Evolutionary conservation across 1,140 invertebrate genomes (phyloP).

Genomic region (Carposina sasakii): DNA sequence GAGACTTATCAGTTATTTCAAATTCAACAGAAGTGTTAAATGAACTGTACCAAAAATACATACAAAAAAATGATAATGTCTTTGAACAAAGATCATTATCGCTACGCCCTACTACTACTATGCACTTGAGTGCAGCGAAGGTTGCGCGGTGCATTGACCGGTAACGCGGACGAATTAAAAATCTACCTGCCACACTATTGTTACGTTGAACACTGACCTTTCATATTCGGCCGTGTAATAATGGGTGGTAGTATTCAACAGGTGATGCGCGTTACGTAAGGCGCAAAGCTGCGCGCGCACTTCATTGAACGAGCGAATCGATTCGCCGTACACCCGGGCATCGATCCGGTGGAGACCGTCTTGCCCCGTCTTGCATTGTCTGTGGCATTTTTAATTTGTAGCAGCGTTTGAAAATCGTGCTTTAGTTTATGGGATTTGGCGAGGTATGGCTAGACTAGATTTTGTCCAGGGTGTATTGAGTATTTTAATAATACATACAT

Average conservation of each 20-base stretch:
- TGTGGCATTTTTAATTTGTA: no score
- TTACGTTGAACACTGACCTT: slow-evolving; percentile 24
- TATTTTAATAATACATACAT: no score
- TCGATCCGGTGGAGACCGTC: slow-evolving; percentile 43
- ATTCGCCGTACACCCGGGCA: slow-evolving; percentile 51
- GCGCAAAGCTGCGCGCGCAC: slow-evolving; percentile 57
- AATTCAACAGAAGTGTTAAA: no score
- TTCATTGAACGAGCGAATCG: slow-evolving; percentile 62
- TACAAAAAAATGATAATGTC: no score
- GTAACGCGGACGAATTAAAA: slow-evolving; percentile 41
- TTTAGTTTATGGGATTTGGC: no score
- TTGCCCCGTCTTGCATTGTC: slow-evolving; percentile 37
- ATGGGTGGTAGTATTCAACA: slow-evolving; percentile 63
- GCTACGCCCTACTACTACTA: slow-evolving; percentile 40
- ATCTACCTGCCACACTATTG: background rate
- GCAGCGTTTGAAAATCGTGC: no score
- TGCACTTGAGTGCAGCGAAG: slow-evolving; percentile 67
- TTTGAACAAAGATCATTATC: slow-evolving; percentile 67
- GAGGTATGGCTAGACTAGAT: no score
- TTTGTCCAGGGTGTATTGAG: no score
- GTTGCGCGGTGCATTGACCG: slow-evolving; percentile 65
- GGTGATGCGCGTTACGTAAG: slow-evolving; percentile 66
- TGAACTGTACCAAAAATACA: no score
- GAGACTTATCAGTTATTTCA: no score
- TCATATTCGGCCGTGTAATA: slow-evolving; percentile 45